Evolutionary conservation across 1,140 invertebrate species (phyloP), one percentile per base, ranked within the genome.

Genomic region (Bombus huntii): DNA sequence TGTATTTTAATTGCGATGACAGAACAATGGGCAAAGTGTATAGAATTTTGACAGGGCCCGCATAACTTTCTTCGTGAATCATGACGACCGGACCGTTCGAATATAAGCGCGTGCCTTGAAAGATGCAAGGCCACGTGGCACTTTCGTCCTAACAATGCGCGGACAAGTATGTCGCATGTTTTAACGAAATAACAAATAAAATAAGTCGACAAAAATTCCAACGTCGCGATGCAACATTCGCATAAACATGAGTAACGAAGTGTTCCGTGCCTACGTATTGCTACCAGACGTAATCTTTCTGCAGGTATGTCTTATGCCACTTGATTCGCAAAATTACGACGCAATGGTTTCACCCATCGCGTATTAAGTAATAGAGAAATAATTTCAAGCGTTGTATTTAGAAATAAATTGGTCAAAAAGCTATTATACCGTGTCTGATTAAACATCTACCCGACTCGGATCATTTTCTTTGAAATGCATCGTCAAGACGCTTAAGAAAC

Each of bases 21-120:
- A 34, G 83, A 85, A 85, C 83, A 85, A 85, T 85, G 77, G 77
- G 39, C 65, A 70, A 80, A 65, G 37, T 62, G 81, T 57, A 65
- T 59, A 53, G 83, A 87, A 87, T 87, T 83, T 77, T 84, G 85
- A 62, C 66, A 15, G 71, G 37, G 47, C 59, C 59, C 47, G 74
- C 85, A 87, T 87, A 87, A 78, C 68, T 78, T 68, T 84, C 66
- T 57, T 34, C 66, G 65, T 79, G 85, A 87, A 79, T 87, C 85
- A 86, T 68, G 44, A 25, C 34, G 42, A 44, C 25, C 34, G 47
- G 28, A 62, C 47, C 47, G 71, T 62, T 73, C 37, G 39, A n/a
- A 76, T 37, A 34, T 74, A 22, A 68, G 37, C 34, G 83, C 77
- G 83, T 85, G 83, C 57, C 42, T 85, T 80, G 83, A 73, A 85